Evolutionary conservation across 1,140 invertebrate genomes (phyloP).

Genomic region (Cryptotermes secundus): DNA sequence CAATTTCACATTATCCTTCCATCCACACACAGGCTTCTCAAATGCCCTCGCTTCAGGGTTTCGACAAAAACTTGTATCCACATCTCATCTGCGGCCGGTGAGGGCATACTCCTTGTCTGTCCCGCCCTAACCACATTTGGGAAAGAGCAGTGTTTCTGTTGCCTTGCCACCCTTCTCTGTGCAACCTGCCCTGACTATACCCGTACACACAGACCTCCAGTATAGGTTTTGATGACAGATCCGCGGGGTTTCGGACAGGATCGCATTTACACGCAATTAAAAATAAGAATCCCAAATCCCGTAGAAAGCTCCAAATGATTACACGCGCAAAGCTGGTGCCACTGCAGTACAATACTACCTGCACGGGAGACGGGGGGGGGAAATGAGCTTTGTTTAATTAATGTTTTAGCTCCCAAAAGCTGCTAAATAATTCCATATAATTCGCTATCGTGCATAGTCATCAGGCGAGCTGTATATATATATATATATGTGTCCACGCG

Average conservation of each 20-base stretch:
- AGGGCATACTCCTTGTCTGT: too few relatives aligned
- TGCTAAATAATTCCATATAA: constrained; percentile 34
- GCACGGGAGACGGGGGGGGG: neutral
- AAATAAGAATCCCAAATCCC: constrained; percentile 35
- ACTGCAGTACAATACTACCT: constrained; percentile 17
- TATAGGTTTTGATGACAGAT: constrained; percentile 28
- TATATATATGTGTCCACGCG: neutral
- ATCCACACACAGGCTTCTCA: too few relatives aligned
- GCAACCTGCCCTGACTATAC: constrained; percentile 11
- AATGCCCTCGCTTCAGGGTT: too few relatives aligned
- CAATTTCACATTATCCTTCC: too few relatives aligned
- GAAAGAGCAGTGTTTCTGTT: too few relatives aligned
- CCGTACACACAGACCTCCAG: constrained; percentile 20
- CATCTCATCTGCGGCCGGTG: too few relatives aligned
- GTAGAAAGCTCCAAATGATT: constrained; percentile 29
- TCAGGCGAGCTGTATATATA: constrained; percentile 20
- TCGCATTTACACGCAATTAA: constrained; percentile 36
- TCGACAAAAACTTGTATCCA: too few relatives aligned
- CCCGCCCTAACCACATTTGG: too few relatives aligned
- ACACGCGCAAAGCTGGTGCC: constrained; percentile 24
- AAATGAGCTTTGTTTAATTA: constrained; percentile 30
- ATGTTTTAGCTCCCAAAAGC: constrained; percentile 34
- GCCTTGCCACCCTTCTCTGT: neutral
- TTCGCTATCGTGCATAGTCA: constrained; percentile 25
- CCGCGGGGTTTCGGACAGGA: constrained; percentile 23